phyloP scores from a whole-genome alignment of 2,888 invertebrate species.

The Tachystola acroxantha region DNA sequence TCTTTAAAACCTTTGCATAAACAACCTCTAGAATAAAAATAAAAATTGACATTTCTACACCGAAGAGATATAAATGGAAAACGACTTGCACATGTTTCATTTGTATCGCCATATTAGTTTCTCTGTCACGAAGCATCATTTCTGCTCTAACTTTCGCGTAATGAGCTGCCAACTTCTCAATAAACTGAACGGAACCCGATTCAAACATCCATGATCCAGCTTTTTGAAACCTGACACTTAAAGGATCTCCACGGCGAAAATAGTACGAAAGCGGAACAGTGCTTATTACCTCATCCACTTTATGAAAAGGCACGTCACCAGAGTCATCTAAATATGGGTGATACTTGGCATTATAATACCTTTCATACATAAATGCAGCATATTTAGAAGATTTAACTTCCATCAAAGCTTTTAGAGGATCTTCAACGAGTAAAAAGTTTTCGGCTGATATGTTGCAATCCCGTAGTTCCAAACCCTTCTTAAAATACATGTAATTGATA shows the following conservation, averaged over 20 bases:
- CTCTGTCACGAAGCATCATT: background rate
- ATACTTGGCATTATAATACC: background rate
- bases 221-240: background rate
- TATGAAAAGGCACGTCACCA: background rate
- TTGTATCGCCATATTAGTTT: background rate
- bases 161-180: background rate
- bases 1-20: background rate
- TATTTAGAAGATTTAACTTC: background rate
- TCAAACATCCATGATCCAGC: background rate
- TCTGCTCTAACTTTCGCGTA: background rate
- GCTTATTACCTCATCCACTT: background rate
- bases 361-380: background rate
- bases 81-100: background rate
- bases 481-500: background rate
- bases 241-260: background rate
- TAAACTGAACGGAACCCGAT: background rate
- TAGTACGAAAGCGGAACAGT: background rate
- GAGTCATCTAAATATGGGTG: background rate
- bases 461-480: background rate
- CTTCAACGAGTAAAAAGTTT: background rate
- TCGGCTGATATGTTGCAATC: background rate
- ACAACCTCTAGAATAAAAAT: background rate
- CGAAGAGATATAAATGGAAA: background rate
- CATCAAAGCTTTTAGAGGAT: background rate
- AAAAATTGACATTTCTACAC: background rate